Evolutionary conservation across 2,797 vertebrate genomes (phyloP).

Genomic region (Taenioides sp.): DNA sequence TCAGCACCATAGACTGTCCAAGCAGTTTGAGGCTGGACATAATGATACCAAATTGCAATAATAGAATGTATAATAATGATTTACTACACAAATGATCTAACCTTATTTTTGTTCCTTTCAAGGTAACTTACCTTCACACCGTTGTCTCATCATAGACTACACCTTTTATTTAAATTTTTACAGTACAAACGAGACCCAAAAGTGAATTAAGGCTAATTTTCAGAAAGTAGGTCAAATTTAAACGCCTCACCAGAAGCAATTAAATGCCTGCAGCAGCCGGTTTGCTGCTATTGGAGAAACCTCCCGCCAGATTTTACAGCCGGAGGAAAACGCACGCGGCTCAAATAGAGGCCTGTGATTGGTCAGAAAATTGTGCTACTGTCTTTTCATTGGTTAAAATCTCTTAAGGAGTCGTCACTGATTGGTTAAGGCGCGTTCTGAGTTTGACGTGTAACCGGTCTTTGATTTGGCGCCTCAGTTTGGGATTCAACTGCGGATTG

Average conservation of each 20-base stretch:
- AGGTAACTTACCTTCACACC: neutral
- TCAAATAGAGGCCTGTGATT: conserved; percentile 20
- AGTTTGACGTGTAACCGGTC: neutral
- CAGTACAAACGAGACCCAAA: neutral
- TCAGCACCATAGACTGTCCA: neutral
- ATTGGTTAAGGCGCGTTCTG: conserved; percentile 48
- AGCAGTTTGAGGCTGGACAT: neutral
- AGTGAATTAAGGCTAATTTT: neutral
- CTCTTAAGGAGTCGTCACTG: conserved; percentile 6
- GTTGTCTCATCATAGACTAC: neutral
- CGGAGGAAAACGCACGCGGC: neutral
- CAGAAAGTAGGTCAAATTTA: conserved; percentile 11
- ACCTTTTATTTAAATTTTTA: neutral
- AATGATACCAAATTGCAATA: neutral
- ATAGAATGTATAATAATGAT: no score
- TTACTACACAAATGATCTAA: no score
- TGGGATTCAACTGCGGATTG: conserved; percentile 34
- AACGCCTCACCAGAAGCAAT: neutral
- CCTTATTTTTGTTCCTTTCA: neutral
- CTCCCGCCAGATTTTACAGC: conserved; percentile 49
- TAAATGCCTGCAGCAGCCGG: conserved; percentile 3
- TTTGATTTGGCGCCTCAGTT: conserved; percentile 55
- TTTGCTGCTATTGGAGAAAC: conserved; percentile 2
- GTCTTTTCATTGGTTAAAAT: neutral
- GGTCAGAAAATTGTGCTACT: conserved; percentile 5